Evolutionary conservation across 1,140 invertebrate species (phyloP), one percentile per base, ranked within the genome.

Genomic region (Melitaea cinxia): DNA sequence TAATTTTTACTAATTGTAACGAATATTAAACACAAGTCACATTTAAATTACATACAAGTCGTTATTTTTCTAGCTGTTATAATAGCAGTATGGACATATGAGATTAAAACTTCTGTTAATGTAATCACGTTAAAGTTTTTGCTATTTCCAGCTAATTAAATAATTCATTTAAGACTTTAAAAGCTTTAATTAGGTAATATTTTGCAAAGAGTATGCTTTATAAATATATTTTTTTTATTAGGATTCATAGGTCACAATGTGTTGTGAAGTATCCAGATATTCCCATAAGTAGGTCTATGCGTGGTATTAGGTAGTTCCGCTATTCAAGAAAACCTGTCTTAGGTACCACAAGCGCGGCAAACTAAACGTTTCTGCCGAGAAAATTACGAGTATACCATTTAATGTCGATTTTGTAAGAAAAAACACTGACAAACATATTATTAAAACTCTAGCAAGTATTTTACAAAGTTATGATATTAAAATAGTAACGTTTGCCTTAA

Each of bases 281-380:
- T 42, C 37, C 17, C 37, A 42, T 42, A 42, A 65, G 49, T 53
- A 45, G 53, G 56, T 65, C 63, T 59, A 59, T 59, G 47, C 55
- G 37, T 59, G 35, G 63, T 58, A 59, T 65, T 66, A 66, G 59
- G 59, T 66, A 30, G 55, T 66, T 49, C 64, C 64, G 64, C 64
- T 66, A 66, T 66, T 66, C 64, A 66, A 60, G 56, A 37, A 66
- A 66, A 66, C 64, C 64, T 60, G 56, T 66, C 63, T 65, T 50
- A 35, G 49, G 39, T 37, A 59, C 64, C 47, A 28, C 15, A 50
- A 59, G 50, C 64, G 56, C 54, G 64, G 64, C 57, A 55, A 49
- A 60, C 56, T 65, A 66, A 66, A 55, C 39, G 55, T 59, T 47
- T 50, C 50, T 28, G 50, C 47, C 12, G 17, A 60, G 49, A 66